Evolutionary conservation across 2,797 vertebrate genomes (phyloP).

Genomic region (Somateria mollissima): DNA sequence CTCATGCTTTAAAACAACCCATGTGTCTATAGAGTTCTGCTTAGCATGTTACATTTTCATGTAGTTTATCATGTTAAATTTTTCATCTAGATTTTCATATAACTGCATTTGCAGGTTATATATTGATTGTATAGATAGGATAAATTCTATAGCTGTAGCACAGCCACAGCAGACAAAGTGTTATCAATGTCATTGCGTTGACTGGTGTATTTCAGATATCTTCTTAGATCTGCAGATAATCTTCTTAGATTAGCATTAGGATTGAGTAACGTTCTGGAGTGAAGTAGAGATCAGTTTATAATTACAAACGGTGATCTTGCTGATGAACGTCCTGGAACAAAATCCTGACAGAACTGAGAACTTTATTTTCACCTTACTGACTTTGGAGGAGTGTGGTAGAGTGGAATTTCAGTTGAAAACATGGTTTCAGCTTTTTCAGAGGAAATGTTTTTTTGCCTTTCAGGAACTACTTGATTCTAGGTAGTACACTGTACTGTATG

Average conservation of each 20-base stretch:
- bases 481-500: neutral
- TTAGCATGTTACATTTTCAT: neutral
- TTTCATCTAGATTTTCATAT: too few relatives aligned
- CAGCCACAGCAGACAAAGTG: neutral
- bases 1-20: neutral
- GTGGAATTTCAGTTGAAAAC: neutral
- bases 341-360: neutral
- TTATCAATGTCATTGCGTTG: neutral
- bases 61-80: too few relatives aligned
- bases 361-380: neutral
- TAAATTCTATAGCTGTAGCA: neutral
- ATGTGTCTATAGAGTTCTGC: neutral
- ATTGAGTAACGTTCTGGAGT: neutral
- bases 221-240: neutral
- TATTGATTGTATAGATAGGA: neutral
- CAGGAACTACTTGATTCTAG: neutral
- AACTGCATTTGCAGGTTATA: accelerated
- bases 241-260: neutral
- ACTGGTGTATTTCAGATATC: neutral
- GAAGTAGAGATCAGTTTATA: neutral
- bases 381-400: neutral
- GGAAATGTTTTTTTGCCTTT: neutral
- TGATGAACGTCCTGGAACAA: neutral
- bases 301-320: neutral
- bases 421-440: neutral